Conservation (phyloP, 1,140 invertebrate species). For the Scylla paramamosain region DNA sequence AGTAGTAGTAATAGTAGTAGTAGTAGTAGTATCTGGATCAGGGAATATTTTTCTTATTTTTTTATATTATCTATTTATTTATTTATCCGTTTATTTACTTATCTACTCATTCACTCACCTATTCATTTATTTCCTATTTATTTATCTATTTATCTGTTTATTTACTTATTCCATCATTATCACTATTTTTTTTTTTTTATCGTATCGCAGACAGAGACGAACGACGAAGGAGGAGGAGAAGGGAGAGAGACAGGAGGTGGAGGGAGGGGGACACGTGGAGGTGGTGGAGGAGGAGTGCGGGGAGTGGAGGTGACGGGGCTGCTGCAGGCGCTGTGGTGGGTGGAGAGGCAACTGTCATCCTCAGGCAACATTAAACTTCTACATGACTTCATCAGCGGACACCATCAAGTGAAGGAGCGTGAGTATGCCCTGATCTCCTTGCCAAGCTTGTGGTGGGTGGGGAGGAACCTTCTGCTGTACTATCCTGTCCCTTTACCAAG, state of each 20-base stretch:
- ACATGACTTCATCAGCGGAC: conserved; percentile 59
- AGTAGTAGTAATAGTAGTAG: conserved; percentile 14
- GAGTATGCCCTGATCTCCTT: background rate
- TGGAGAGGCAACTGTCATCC: conserved; percentile 64
- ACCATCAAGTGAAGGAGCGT: conserved; percentile 64
- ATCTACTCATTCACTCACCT: too few species aligned
- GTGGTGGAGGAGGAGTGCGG: background rate
- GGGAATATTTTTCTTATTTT: background rate
- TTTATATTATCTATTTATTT: too few species aligned
- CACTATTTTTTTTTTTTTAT: too few species aligned
- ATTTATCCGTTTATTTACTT: too few species aligned
- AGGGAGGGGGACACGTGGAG: background rate
- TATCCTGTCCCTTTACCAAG: too few species aligned
- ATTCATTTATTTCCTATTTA: too few species aligned
- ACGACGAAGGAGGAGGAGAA: too few species aligned
- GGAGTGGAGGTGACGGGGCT: conserved; percentile 45
- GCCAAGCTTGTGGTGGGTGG: background rate
- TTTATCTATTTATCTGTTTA: too few species aligned
- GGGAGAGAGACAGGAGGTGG: background rate
- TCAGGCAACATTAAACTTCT: conserved; percentile 49
- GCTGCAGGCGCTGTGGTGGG: conserved; percentile 57
- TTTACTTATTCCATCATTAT: too few species aligned
- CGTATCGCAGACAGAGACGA: too few species aligned
- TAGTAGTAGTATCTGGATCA: background rate
- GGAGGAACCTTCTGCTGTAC: too few species aligned